A percentile compares a stretch with the other conserved stretches of the same genome.
phyloP scores from a whole-genome alignment of 2,888 invertebrate species.

The Philereme vetulata region DNA sequence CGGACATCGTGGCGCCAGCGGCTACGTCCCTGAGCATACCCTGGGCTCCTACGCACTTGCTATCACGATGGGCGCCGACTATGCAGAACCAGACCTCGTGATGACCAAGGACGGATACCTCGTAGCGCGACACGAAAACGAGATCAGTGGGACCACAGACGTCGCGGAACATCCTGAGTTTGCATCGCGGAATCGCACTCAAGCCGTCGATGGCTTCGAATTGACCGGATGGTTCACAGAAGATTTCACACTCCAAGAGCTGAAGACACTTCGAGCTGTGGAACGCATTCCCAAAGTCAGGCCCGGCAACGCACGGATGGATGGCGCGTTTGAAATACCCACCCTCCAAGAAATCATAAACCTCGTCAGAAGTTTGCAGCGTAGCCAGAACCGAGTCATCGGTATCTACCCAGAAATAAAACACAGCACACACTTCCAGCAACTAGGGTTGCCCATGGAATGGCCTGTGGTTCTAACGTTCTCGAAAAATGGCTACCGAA shows the following conservation, averaged over 20 bases:
- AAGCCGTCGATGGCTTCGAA: constrained; percentile 58
- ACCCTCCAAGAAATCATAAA: constrained; percentile 74
- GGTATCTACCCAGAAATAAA: constrained; percentile 77
- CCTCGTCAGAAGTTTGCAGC: constrained; percentile 63
- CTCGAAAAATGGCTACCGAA: constrained; percentile 63
- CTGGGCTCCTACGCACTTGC: constrained; percentile 72
- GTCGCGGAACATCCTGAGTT: constrained; percentile 62
- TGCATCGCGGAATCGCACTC: constrained; percentile 55
- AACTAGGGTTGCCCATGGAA: constrained; percentile 65
- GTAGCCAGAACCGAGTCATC: constrained; percentile 61
- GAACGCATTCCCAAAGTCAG: constrained; percentile 66
- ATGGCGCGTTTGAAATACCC: constrained; percentile 62
- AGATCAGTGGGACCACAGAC: constrained; percentile 65
- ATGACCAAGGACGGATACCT: constrained; percentile 69
- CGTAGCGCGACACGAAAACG: constrained; percentile 72
- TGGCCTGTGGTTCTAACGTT: constrained; percentile 59
- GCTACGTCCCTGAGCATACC: constrained; percentile 69
- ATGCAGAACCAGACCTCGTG: constrained; percentile 74
- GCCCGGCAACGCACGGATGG: constrained; percentile 69
- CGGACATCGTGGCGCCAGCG: constrained; percentile 36
- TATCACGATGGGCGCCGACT: constrained; percentile 73
- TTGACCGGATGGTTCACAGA: constrained; percentile 72
- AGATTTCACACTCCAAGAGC: constrained; percentile 72
- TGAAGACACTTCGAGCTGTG: constrained; percentile 64
- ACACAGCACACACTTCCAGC: constrained; percentile 64